A percentile compares a stretch with the other conserved stretches of the same genome.
Evolutionary conservation across 2,888 invertebrate genomes (phyloP).

Genomic region (Drosophila dives): DNA sequence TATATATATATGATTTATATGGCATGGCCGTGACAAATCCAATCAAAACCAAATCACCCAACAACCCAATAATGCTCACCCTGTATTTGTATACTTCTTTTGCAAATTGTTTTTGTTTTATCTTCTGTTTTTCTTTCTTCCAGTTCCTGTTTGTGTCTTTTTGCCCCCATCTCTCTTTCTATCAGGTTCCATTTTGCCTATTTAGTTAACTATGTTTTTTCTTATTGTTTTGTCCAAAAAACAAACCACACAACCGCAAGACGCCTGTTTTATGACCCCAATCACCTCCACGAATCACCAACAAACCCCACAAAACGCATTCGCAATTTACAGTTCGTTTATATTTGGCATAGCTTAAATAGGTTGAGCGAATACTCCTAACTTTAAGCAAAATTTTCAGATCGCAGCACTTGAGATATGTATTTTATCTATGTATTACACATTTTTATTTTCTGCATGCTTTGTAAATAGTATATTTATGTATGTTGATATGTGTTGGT

Average conservation of each 20-base stretch:
- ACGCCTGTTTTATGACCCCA: conserved; percentile 36
- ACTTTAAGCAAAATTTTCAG: conserved; percentile 11
- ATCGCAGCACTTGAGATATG: conserved; percentile 14
- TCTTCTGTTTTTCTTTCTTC: conserved; percentile 25
- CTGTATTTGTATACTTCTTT: conserved; percentile 55
- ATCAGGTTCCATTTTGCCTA: conserved; percentile 41
- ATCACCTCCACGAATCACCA: conserved; percentile 1
- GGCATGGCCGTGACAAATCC: conserved; percentile 68
- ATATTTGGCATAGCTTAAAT: conserved; percentile 3
- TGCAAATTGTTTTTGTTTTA: conserved; percentile 40
- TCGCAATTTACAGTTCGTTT: conserved; percentile 2
- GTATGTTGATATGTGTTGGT: not conserved
- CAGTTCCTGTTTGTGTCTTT: conserved; percentile 16
- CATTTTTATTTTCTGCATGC: conserved; percentile 29
- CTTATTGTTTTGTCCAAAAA: conserved; percentile 50
- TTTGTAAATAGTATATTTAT: conserved; percentile 17
- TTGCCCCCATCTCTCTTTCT: conserved; percentile 19
- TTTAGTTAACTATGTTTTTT: conserved; percentile 23
- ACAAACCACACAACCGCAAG: conserved; percentile 32
- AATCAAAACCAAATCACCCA: conserved; percentile 55
- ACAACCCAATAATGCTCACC: conserved; percentile 44
- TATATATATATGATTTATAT: conserved; percentile 60
- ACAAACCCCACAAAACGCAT: conserved; percentile 7
- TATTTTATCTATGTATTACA: not conserved
- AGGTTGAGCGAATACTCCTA: conserved; percentile 17